Evolutionary conservation across 2,888 invertebrate genomes (phyloP).

Genomic region (Tridacna crocea): DNA sequence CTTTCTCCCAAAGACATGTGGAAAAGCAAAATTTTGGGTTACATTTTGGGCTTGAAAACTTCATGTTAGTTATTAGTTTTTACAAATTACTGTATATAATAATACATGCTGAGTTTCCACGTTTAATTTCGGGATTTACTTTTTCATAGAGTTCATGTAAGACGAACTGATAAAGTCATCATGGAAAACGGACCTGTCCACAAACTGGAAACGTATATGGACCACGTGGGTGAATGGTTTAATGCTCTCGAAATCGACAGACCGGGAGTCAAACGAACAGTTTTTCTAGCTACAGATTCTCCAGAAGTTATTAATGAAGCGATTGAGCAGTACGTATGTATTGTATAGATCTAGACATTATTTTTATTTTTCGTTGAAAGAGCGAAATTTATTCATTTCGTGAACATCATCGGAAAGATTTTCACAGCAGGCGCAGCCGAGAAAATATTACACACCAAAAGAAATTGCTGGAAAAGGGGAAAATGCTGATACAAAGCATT

Average conservation of each 20-base stretch:
- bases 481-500: neutral
- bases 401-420: too few species aligned
- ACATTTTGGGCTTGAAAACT: too few species aligned
- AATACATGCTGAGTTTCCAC: too few species aligned
- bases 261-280: neutral
- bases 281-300: constrained; percentile 3
- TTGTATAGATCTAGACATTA: neutral
- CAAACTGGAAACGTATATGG: neutral
- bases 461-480: neutral
- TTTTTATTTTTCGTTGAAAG: too few species aligned
- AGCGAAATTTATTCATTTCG: too few species aligned
- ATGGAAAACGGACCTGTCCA: neutral
- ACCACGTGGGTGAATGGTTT: constrained; percentile 10
- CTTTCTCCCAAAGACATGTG: too few species aligned
- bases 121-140: neutral
- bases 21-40: too few species aligned
- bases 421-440: too few species aligned
- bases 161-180: constrained; percentile 4
- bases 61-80: too few species aligned
- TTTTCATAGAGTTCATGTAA: neutral
- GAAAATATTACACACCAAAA: too few species aligned
- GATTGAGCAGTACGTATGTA: neutral
- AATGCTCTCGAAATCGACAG: constrained; percentile 1
- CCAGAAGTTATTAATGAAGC: neutral
- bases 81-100: too few species aligned